A percentile compares a stretch with the other conserved stretches of the same genome.
These are phyloP conservation scores for Serranus cabrilla DNA, from an alignment of 2,797 vertebrate species.

Conservation along the genomic window DNA sequence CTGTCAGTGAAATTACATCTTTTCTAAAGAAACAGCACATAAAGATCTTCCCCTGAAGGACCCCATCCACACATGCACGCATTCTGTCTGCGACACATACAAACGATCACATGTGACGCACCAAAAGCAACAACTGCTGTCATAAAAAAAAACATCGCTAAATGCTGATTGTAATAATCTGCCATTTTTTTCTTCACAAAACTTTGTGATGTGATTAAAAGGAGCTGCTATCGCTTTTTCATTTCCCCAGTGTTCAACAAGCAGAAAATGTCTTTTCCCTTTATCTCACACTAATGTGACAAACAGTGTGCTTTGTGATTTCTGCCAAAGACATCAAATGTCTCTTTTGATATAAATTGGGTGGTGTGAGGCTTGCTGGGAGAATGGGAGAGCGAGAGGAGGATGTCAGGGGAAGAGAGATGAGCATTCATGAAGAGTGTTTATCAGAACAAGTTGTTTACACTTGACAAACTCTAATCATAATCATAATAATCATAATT, in stretches of 20 bases:
- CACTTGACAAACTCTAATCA: constrained; percentile 75
- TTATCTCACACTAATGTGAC: constrained; percentile 72
- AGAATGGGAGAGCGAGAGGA: constrained; percentile 23
- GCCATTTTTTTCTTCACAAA: constrained; percentile 53
- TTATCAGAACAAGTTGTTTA: constrained; percentile 76
- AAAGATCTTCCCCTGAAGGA: constrained; percentile 29
- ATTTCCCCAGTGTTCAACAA: constrained; percentile 63
- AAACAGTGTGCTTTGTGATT: constrained; percentile 71
- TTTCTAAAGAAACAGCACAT: constrained; percentile 23
- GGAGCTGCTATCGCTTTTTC: constrained; percentile 35
- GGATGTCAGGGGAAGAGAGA: constrained; percentile 57
- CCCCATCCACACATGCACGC: constrained; percentile 4
- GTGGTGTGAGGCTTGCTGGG: constrained; percentile 47
- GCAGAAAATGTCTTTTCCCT: constrained; percentile 67
- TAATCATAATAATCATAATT: constrained; percentile 69
- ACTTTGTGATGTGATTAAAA: constrained; percentile 58
- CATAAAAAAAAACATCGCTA: neutral
- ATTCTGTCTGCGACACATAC: constrained; percentile 18
- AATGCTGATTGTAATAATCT: constrained; percentile 49
- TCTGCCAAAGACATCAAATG: constrained; percentile 74
- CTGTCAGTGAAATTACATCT: constrained; percentile 50
- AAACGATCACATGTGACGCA: constrained; percentile 27
- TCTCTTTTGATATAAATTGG: constrained; percentile 70
- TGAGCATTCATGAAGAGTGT: constrained; percentile 60
- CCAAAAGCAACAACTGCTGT: constrained; percentile 34